Percentiles rank a stretch among this genome's conserved stretches.
These are phyloP conservation scores for Cephus runcator DNA, from an alignment of 2,888 invertebrate species.

Conservation along the genomic window DNA sequence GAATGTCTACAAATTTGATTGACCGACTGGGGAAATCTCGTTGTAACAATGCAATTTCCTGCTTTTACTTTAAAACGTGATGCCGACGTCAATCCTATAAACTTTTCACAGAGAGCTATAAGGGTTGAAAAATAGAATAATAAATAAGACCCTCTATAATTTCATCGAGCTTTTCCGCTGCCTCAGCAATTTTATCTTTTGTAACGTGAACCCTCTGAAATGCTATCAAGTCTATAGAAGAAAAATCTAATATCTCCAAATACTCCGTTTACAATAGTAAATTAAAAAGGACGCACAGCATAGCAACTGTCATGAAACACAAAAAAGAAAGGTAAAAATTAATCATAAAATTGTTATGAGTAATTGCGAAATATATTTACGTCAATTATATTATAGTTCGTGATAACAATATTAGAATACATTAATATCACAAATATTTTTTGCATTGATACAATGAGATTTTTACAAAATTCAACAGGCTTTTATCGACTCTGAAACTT, in stretches of 20 bases:
- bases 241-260: not conserved
- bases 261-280: not conserved
- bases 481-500: not conserved
- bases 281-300: not conserved
- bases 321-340: too few species aligned
- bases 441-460: not conserved
- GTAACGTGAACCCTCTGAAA: not conserved
- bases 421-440: not conserved
- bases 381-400: not conserved
- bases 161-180: not conserved
- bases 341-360: not conserved
- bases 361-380: not conserved
- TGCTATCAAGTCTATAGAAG: not conserved
- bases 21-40: not conserved
- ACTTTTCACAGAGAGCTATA: too few species aligned
- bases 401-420: not conserved
- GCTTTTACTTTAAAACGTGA: not conserved
- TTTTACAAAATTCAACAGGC: not conserved
- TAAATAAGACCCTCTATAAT: not conserved
- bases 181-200: not conserved
- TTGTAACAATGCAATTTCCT: not conserved
- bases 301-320: too few species aligned
- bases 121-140: not conserved
- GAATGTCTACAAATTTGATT: not conserved
- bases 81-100: too few species aligned